Evolutionary conservation across 2,888 invertebrate genomes (phyloP), one percentile per base, ranked within the genome.

Genomic region (Ariolimax columbianus): DNA sequence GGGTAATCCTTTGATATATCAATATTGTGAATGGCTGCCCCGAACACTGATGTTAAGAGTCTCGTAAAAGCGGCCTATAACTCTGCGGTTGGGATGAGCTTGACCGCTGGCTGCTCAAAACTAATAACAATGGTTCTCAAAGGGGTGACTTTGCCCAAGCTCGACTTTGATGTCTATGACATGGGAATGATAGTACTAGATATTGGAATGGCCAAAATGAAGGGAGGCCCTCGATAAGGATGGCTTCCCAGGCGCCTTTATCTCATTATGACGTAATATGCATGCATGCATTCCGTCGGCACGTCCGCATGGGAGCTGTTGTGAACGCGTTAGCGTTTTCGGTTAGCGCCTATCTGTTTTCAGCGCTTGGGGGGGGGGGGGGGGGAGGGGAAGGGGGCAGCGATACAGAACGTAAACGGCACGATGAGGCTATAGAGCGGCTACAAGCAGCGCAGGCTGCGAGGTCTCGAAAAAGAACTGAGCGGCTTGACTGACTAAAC

Each of bases 201-300:
- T 30, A 3, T 47, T 47, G n/a, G 30, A 0, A 6, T 47, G 30
- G 73, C 30, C 4, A 43, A 47, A 9, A n/a, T n/a, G n/a, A n/a
- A 26, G 47, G 14, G 43, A 47, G 30, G 4, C 30, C 0, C 73
- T 75, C 47, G 19, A 47, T 30, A 43, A 47, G 17, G n/a, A 47
- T 30, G 30, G 47, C 30, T 7, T 75, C 0, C 73, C 73, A 11
- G 4, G n/a, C 1, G 47, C 43, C n/a, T n/a, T n/a, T n/a, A n/a
- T n/a, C n/a, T n/a, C n/a, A 75, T 75, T 75, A n/a, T 75, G 73
- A 75, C 43, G 30, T 75, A 63, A n/a, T n/a, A n/a, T n/a, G n/a
- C n/a, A n/a, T n/a, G n/a, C n/a, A n/a, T n/a, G n/a, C 17, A n/a
- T 19, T n/a, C n/a, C n/a, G n/a, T 30, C 1, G 26, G 30, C n/a